phyloP scores from a whole-genome alignment of 2,797 vertebrate genomes.

The Atherinosoma microstoma region DNA sequence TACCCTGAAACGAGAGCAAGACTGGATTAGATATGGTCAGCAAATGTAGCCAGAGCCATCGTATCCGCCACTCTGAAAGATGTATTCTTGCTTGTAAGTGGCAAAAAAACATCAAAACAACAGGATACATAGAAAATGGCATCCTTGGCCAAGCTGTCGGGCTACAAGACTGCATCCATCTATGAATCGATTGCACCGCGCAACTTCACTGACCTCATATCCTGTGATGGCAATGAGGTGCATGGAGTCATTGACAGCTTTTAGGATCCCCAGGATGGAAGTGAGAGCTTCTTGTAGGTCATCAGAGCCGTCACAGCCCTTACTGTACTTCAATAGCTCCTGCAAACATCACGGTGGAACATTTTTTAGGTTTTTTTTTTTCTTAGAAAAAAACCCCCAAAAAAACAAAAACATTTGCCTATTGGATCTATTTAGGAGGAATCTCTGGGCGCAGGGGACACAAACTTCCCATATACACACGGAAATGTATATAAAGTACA shows the following conservation, averaged over 20 bases:
- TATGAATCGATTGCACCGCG: background rate
- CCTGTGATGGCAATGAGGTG: slow-evolving; percentile 98
- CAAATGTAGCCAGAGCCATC: background rate
- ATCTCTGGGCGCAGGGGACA: background rate
- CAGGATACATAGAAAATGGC: background rate
- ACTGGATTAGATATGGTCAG: background rate
- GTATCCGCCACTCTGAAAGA: background rate
- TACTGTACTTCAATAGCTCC: slow-evolving; percentile 97
- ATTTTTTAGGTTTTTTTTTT: too few relatives aligned
- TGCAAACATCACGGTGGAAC: slow-evolving; percentile 52
- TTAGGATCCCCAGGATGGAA: slow-evolving; percentile 96
- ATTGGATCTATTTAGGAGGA: background rate
- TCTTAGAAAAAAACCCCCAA: too few relatives aligned
- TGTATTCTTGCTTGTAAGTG: background rate
- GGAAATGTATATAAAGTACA: background rate
- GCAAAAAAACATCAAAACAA: background rate
- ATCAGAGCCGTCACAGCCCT: slow-evolving; percentile 90
- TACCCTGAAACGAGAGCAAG: slow-evolving; percentile 82
- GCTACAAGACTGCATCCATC: background rate
- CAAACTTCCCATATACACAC: too few relatives aligned
- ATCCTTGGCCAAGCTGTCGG: background rate
- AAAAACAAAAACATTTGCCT: background rate
- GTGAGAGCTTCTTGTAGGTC: slow-evolving; percentile 95
- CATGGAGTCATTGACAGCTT: slow-evolving; percentile 99
- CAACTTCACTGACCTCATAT: slow-evolving; percentile 86